Conservation (phyloP, 2,113 vertebrate genomes). For the Anseranas semipalmata region DNA sequence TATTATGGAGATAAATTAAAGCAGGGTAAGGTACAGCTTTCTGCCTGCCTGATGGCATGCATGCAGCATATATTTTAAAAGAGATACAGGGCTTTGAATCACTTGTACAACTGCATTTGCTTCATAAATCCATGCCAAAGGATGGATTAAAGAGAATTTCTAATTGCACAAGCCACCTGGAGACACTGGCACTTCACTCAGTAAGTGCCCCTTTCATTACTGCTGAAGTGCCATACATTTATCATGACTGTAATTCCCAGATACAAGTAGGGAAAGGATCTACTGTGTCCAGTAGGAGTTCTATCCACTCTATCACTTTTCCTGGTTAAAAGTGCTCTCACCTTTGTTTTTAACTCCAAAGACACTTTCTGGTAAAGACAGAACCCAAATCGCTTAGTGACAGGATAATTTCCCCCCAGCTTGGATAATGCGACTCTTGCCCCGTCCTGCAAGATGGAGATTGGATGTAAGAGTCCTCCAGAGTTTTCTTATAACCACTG, state of each 20-base stretch:
- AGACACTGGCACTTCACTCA: not conserved
- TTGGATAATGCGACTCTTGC: not conserved
- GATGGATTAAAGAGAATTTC: not conserved
- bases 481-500: not conserved
- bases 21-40: not conserved
- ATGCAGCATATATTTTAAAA: not conserved
- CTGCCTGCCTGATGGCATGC: not conserved
- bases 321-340: not conserved
- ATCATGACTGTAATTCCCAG: not conserved
- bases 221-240: not conserved
- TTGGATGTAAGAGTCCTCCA: not conserved
- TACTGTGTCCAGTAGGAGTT: not conserved
- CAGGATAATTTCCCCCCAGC: not conserved
- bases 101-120: not conserved
- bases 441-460: not conserved
- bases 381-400: not conserved
- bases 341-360: not conserved
- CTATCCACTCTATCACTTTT: not conserved
- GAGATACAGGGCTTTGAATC: not conserved
- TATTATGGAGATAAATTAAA: not conserved
- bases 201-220: not conserved
- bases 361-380: not conserved
- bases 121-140: not conserved
- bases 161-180: not conserved
- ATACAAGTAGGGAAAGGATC: not conserved